Percentiles rank a stretch among this genome's conserved stretches.
phyloP scores from a whole-genome alignment of 2,888 invertebrate species.

The Heteropelma amictum region DNA sequence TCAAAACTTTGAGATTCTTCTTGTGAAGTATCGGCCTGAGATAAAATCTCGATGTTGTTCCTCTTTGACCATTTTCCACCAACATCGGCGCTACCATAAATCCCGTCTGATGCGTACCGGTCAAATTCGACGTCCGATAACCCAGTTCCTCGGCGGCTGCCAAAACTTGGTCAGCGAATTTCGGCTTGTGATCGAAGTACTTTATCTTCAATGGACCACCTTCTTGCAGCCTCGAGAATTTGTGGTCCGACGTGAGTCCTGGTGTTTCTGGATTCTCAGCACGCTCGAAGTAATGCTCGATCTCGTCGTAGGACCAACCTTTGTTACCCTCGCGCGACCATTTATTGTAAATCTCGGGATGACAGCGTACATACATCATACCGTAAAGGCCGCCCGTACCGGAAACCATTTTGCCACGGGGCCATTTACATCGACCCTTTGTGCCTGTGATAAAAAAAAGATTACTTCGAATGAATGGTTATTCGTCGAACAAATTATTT shows the following conservation, averaged over 20 bases:
- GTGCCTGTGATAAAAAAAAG: constrained; percentile 58
- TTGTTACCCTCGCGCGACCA: constrained; percentile 80
- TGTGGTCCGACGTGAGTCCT: constrained; percentile 61
- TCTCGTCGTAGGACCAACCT: constrained; percentile 81
- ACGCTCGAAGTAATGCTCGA: constrained; percentile 79
- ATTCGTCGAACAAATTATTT: no score
- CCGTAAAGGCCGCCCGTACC: constrained; percentile 83
- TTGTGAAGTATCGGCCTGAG: constrained; percentile 75
- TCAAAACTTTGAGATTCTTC: constrained; percentile 78
- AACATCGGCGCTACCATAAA: constrained; percentile 77
- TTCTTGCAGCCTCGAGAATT: constrained; percentile 48
- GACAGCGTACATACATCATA: constrained; percentile 83
- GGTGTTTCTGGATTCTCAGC: constrained; percentile 77
- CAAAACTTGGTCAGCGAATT: constrained; percentile 68
- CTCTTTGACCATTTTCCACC: constrained; percentile 77
- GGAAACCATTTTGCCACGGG: constrained; percentile 80
- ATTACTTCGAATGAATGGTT: no score
- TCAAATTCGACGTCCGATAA: constrained; percentile 67
- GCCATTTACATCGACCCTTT: constrained; percentile 77
- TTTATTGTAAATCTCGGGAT: constrained; percentile 79
- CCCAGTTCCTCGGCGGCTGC: constrained; percentile 74
- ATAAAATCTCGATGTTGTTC: constrained; percentile 80
- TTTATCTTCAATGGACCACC: constrained; percentile 72
- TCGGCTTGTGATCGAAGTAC: constrained; percentile 71
- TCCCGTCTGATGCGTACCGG: constrained; percentile 72